These are phyloP conservation scores for Anagrus nilaparvatae DNA, from an alignment of 1,140 invertebrate species.

Conservation along the genomic window DNA sequence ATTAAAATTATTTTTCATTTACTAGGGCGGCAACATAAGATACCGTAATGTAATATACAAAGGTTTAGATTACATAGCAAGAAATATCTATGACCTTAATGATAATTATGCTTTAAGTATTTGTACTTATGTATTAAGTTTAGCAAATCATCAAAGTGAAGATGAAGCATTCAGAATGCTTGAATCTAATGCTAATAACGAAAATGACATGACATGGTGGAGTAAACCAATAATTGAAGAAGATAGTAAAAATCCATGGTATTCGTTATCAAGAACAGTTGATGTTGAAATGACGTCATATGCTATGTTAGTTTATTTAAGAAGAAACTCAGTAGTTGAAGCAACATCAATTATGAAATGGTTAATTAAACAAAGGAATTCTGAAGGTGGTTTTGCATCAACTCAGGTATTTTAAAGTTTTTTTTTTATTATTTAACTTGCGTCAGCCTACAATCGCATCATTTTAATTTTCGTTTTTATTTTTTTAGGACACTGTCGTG, in stretches of 20 bases:
- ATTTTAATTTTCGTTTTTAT: no score
- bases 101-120: slow-evolving; percentile 72
- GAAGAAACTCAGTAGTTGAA: slow-evolving; percentile 54
- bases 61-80: slow-evolving; percentile 69
- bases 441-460: no score
- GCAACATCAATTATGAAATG: slow-evolving; percentile 73
- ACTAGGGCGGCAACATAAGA: slow-evolving; percentile 29
- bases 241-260: slow-evolving; percentile 65
- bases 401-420: slow-evolving; percentile 45
- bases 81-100: slow-evolving; percentile 55
- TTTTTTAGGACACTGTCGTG: slow-evolving; percentile 59
- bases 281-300: slow-evolving; percentile 87
- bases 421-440: not conserved
- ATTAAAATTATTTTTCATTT: slow-evolving; percentile 8
- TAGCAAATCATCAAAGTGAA: slow-evolving; percentile 60
- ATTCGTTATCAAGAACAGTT: slow-evolving; percentile 54
- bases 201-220: slow-evolving; percentile 64
- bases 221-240: slow-evolving; percentile 47
- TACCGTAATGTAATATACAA: slow-evolving; percentile 59
- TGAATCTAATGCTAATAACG: slow-evolving; percentile 37
- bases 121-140: slow-evolving; percentile 64
- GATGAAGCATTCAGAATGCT: slow-evolving; percentile 57
- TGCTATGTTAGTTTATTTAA: slow-evolving; percentile 58
- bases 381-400: slow-evolving; percentile 71
- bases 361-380: slow-evolving; percentile 72